These are phyloP conservation scores for Whitmania pigra DNA, from an alignment of 1,140 invertebrate genomes.

Conservation along the genomic window DNA sequence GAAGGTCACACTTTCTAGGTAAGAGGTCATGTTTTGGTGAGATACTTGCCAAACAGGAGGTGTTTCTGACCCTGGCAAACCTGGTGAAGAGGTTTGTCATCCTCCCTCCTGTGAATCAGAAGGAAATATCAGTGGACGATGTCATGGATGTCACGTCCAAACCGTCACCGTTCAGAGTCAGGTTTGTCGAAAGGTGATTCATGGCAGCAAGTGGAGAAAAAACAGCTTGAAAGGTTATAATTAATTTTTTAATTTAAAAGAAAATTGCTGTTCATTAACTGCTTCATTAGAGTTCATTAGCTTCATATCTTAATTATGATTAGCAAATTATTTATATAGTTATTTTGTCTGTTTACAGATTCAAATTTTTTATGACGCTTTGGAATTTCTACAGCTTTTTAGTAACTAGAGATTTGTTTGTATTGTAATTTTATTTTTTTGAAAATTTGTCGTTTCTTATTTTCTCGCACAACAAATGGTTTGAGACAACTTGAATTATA, in stretches of 20 bases:
- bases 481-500: neutral
- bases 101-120: neutral
- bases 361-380: no score
- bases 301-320: no score
- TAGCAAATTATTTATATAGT: no score
- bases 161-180: neutral
- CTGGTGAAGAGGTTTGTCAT: slow-evolving; percentile 6
- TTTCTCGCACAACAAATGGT: neutral
- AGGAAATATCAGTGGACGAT: neutral
- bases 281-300: no score
- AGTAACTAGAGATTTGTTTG: no score
- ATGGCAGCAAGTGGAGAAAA: no score
- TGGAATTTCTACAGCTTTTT: no score
- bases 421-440: no score
- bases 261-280: no score
- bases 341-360: no score
- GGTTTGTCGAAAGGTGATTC: neutral
- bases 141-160: slow-evolving; percentile 10
- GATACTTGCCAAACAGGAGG: neutral
- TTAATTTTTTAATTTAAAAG: no score
- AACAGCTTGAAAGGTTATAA: no score
- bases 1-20: neutral
- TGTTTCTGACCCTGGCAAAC: slow-evolving; percentile 4
- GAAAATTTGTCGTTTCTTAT: neutral
- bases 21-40: slow-evolving; percentile 12